Percentiles rank a stretch among this genome's conserved stretches.
These are phyloP conservation scores for Hassar affinis DNA, from an alignment of 2,113 vertebrate species.

Conservation along the genomic window DNA sequence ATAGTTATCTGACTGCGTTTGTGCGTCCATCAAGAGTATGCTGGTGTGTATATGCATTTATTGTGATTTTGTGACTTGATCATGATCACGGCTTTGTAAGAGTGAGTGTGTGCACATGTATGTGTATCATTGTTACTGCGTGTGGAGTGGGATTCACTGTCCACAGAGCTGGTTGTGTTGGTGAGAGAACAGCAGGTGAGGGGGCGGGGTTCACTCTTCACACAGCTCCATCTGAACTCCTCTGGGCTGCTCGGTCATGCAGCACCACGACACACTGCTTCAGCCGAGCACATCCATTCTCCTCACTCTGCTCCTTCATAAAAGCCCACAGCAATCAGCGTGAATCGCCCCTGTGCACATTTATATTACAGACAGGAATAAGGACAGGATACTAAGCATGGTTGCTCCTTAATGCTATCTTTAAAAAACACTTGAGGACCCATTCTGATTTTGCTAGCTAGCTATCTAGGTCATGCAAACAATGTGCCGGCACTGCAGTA, in stretches of 20 bases:
- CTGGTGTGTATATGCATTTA: not conserved
- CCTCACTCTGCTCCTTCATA: slow-evolving; percentile 26
- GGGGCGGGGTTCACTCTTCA: slow-evolving; percentile 52
- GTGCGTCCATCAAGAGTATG: not conserved
- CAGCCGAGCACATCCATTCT: slow-evolving; percentile 1
- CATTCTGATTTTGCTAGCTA: not conserved
- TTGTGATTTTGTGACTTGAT: slow-evolving; percentile 7
- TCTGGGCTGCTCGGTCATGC: slow-evolving; percentile 55
- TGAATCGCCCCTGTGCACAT: slow-evolving; percentile 22
- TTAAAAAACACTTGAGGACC: slow-evolving; percentile 3
- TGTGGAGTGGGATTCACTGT: slow-evolving; percentile 12
- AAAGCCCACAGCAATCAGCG: slow-evolving; percentile 21
- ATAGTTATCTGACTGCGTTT: not conserved
- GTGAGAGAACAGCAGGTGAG: slow-evolving; percentile 65
- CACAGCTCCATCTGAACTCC: slow-evolving; percentile 69
- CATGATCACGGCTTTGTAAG: not conserved
- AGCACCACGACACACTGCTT: slow-evolving; percentile 18
- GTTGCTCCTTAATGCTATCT: slow-evolving; percentile 20
- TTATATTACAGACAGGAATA: slow-evolving; percentile 18
- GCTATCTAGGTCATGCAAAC: slow-evolving; percentile 28
- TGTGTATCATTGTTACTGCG: slow-evolving; percentile 21
- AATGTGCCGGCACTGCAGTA: slow-evolving; percentile 3
- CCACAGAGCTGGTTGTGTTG: slow-evolving; percentile 69
- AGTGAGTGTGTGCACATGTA: slow-evolving; percentile 17
- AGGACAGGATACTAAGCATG: slow-evolving; percentile 26